Evolutionary conservation across 2,113 vertebrate genomes (phyloP), one percentile per base, ranked within the genome.

Genomic region (Phyllopteryx taeniolatus): DNA sequence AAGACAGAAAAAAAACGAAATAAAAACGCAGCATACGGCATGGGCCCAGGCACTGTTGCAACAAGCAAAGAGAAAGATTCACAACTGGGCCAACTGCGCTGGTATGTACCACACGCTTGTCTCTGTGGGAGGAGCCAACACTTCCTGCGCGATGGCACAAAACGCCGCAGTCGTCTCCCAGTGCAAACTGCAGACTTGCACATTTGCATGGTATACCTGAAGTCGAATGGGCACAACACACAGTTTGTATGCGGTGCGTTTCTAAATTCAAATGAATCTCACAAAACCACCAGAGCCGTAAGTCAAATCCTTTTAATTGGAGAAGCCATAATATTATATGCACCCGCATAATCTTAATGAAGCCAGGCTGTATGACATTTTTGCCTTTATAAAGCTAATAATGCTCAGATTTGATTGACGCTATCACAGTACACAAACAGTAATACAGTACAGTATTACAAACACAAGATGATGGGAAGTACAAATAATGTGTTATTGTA

Each of bases 61-160:
- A 80, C 61, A 62, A 71, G 79, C 75, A 70, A 54, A 79, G 47
- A 68, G 27, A 68, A 84, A 60, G 42, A 33, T 54, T 1, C 19
- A 74, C 64, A 44, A 14, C 13, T 74, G 44, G 76, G 79, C 74
- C 76, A 79, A 71, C 57, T 22, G 33, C 65, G 70, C 75, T 62
- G 68, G 79, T 76, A 51, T 72, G 75, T 61, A 62, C 78, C 43
- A 42, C 68, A 61, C 57, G 31, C 22, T 2, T 19, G 27, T 39
- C 35, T 1, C 12, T 67, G 79, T 67, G 80, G 85, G 90, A 86
- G 83, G 88, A 87, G 81, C 65, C 79, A 70, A 19, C 42, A 5
- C 61, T 85, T 86, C 87, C 87, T 86, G 83, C 75, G 72, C 73
- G 59, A 20, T 74, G 61, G 74, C 69, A 80, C 57, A 77, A 73